Evolutionary conservation across 2,888 invertebrate species (phyloP).

Genomic region (Proisotoma minuta): DNA sequence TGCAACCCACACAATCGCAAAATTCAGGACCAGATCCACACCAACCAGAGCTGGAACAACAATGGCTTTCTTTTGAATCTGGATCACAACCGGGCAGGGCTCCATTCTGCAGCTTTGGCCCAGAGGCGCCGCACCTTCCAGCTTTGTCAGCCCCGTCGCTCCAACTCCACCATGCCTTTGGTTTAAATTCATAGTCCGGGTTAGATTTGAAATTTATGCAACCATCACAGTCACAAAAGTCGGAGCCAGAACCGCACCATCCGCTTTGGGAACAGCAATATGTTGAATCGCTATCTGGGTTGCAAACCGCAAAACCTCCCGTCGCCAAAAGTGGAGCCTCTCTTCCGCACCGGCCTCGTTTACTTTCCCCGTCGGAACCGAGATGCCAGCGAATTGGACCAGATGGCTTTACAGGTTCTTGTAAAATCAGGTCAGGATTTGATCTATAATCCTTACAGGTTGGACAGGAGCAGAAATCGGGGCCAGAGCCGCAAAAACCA

Average conservation of each 20-base stretch:
- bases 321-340: not conserved
- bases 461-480: slow-evolving; percentile 6
- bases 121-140: not conserved
- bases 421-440: not conserved
- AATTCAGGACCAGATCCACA: not conserved
- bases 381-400: not conserved
- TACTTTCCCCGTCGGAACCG: not conserved
- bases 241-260: not conserved
- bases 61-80: not conserved
- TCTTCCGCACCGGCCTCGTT: not conserved
- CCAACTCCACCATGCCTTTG: not conserved
- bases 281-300: not conserved
- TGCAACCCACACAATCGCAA: not conserved
- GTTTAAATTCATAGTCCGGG: not conserved
- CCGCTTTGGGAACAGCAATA: not conserved
- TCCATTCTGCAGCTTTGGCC: not conserved
- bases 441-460: not conserved
- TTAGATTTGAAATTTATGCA: not conserved
- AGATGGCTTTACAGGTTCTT: not conserved
- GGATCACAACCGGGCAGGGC: not conserved
- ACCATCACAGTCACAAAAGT: not conserved
- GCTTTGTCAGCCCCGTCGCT: not conserved
- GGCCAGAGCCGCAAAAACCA: slow-evolving; percentile 8
- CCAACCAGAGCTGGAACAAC: not conserved
- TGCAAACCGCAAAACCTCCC: not conserved